phyloP scores from a whole-genome alignment of 2,797 vertebrate genomes.

The Hypotaenidia philippensis region DNA sequence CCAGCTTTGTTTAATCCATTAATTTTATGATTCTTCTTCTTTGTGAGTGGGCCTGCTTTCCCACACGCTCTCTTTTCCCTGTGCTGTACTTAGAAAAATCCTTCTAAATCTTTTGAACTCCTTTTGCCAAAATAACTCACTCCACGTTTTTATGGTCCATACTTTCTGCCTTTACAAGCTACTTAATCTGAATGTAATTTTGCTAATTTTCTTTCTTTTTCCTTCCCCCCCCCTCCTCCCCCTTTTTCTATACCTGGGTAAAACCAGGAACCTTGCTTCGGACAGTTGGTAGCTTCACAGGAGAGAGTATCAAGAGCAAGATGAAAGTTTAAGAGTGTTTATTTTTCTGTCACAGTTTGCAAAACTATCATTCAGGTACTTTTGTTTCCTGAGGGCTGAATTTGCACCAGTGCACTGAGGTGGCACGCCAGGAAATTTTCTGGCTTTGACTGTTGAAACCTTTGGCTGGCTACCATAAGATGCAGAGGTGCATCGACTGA shows the following conservation, averaged over 20 bases:
- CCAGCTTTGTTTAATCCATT: not conserved
- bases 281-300: not conserved
- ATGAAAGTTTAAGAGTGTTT: not conserved
- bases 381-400: not conserved
- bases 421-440: not conserved
- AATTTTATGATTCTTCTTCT: slow-evolving; percentile 10
- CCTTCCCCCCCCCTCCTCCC: too few relatives aligned
- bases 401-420: not conserved
- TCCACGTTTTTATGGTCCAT: not conserved
- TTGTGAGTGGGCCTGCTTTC: not conserved
- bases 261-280: not conserved
- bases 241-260: not conserved
- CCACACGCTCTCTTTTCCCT: not conserved
- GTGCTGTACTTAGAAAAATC: slow-evolving; percentile 19
- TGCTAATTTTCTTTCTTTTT: not conserved
- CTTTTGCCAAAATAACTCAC: not conserved
- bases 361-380: not conserved
- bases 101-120: slow-evolving; percentile 1
- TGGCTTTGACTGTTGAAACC: not conserved
- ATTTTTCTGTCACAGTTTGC: not conserved
- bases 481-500: not conserved
- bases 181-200: slow-evolving; percentile 7
- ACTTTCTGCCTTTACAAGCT: not conserved
- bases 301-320: not conserved
- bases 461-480: not conserved